Base-by-base conservation (phyloP, 2,888 invertebrate species). In the Drosophila buzzatii region DNA sequence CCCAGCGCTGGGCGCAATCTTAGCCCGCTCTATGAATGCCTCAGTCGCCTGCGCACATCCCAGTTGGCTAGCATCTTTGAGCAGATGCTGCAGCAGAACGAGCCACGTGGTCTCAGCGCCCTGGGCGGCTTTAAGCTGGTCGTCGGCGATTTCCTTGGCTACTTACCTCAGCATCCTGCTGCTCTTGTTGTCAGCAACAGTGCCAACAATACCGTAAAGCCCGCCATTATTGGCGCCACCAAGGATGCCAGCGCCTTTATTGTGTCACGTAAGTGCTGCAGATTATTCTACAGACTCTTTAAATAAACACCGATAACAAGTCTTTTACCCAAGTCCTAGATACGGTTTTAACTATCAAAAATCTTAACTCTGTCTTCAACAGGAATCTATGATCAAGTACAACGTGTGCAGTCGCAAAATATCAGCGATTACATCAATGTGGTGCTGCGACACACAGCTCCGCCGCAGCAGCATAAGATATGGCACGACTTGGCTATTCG, bases 181-280 rank as follows among this genome's bases (percentile, higher is more conserved):
- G 72, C 89, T 6, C 73, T 92, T 72, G 66, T 89, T 4, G 80
- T 73, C 52, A 80, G 76, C 39, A 85, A 81, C 18, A 81, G 60
- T 35, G 72, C 57, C 52, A 68, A 69, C 42, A 70, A 75, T 7
- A 53, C 10, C 16, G 60, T 82, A 9, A 92, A 92, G 67, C 93
- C 93, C 0, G 83, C 93, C 44, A 82, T 93, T 27, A 91, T 92
- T 23, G 94, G 95, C 3, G 93, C 94, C 2, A 91, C 94, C 18
- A 94, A 93, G 76, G 92, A 94, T 69, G 94, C 94, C 55, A 94
- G 94, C 12, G 93, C 93, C n/a, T 93, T 93, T 55, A 91, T 94
- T 47, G 69, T 93, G 47, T 92, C 92, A 67, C 91, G 94, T 94
- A 83, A 90, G 92, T 60, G 10, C 0, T 9, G 4, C 27, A 27